A percentile compares a stretch with the other conserved stretches of the same genome.
These are phyloP conservation scores for Drosophila ezoana DNA, from an alignment of 2,888 invertebrate species.

Conservation along the genomic window DNA sequence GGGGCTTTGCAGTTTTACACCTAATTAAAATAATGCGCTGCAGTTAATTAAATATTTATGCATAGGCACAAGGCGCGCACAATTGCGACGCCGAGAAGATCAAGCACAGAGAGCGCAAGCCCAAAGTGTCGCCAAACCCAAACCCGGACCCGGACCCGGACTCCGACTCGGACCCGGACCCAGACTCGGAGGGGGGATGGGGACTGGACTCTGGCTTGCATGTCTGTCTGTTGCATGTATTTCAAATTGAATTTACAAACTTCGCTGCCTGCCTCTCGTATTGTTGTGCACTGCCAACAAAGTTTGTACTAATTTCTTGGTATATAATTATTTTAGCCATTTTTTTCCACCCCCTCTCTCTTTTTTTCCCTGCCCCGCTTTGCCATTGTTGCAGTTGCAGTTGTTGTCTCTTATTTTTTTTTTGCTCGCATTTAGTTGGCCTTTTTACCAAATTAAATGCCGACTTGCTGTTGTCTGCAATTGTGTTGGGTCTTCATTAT, in stretches of 20 bases:
- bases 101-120: slow-evolving; percentile 25
- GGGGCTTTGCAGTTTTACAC: slow-evolving; percentile 83
- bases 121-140: slow-evolving; percentile 54
- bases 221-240: slow-evolving; percentile 57
- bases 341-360: slow-evolving; percentile 7
- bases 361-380: neutral
- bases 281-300: slow-evolving; percentile 73
- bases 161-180: neutral
- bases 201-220: slow-evolving; percentile 32
- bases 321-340: slow-evolving; percentile 72
- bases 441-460: slow-evolving; percentile 84
- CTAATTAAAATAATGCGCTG: slow-evolving; percentile 86
- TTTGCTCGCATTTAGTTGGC: slow-evolving; percentile 65
- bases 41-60: slow-evolving; percentile 86
- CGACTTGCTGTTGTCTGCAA: slow-evolving; percentile 72
- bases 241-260: slow-evolving; percentile 78
- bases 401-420: slow-evolving; percentile 24
- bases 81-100: slow-evolving; percentile 42
- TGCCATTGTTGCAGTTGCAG: slow-evolving; percentile 50
- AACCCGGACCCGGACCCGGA: slow-evolving; percentile 3
- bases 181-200: neutral
- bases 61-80: slow-evolving; percentile 66
- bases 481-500: slow-evolving; percentile 51
- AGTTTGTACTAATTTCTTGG: slow-evolving; percentile 72
- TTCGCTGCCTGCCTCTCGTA: slow-evolving; percentile 47